Conservation (phyloP, 1,140 invertebrate genomes). For the Euwallacea fornicatus region DNA sequence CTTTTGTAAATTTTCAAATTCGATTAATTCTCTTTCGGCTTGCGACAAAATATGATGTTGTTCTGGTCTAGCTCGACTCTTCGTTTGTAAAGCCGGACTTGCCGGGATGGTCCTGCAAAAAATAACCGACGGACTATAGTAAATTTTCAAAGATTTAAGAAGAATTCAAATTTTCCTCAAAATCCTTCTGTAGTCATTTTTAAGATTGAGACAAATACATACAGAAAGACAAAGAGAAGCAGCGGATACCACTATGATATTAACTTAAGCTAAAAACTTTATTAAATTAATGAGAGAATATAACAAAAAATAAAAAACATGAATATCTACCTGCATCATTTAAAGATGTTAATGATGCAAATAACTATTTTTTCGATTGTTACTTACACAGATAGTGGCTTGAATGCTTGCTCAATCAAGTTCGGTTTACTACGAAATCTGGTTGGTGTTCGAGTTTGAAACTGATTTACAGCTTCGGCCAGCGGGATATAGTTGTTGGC, state of each 20-base stretch:
- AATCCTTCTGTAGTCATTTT: not conserved
- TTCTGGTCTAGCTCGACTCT: conserved; percentile 47
- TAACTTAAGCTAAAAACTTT: not conserved
- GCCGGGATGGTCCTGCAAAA: conserved; percentile 50
- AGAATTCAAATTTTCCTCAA: not conserved
- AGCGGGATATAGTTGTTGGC: conserved; percentile 50
- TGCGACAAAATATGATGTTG: conserved; percentile 43
- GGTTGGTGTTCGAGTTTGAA: conserved; percentile 54
- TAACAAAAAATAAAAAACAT: not conserved
- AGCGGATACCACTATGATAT: not conserved
- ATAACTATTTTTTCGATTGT: conserved; percentile 15
- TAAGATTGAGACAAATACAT: not conserved
- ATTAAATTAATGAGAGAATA: not conserved
- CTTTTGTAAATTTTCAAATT: conserved; percentile 43
- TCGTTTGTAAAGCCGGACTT: conserved; percentile 54
- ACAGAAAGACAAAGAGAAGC: not conserved
- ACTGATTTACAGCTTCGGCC: conserved; percentile 55
- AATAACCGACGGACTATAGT: not conserved
- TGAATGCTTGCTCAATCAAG: conserved; percentile 10
- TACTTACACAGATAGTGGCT: conserved; percentile 34
- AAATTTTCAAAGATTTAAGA: not conserved
- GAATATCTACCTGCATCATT: not conserved
- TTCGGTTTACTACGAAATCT: conserved; percentile 52
- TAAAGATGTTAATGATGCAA: not conserved
- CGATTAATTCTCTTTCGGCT: conserved; percentile 50